Base-by-base conservation (phyloP, 2,113 vertebrate species). In the Nibea coibor region DNA sequence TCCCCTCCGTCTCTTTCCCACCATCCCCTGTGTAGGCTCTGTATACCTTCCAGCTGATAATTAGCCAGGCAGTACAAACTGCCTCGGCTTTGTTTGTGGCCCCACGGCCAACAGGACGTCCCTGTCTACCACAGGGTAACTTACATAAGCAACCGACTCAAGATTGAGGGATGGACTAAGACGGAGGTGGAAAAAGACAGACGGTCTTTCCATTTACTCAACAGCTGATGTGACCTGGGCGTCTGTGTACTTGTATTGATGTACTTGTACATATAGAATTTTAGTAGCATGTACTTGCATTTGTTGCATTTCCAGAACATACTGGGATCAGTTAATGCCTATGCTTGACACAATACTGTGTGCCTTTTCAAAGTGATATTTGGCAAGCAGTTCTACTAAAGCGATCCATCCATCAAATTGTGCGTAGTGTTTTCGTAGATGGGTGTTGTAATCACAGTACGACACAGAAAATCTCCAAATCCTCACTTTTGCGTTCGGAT, bases 41-140 rank as follows among this genome's bases (percentile, higher is more conserved):
- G 31, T 75, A 14, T 69, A 76, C 68, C 64, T 67, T 54, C 56
- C 72, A 85, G 87, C 76, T 72, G 58, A 85, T 90, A 86, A 89
- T 91, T 86, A 86, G 72, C 71, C 72, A 69, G 54, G 50, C 72
- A 68, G 75, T 66, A 63, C 56, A 68, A 72, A 72, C 70, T 10
- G 65, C 48, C 42, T 67, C 4, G 3, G 72, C 65, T 83, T 61
- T 79, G 75, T 87, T 85, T 84, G 66, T 81, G 80, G 62, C 83
- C 80, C 61, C 9, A 7, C 54, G 76, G 45, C 67, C 31, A 42
- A 56, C 31, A 56, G 77, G 78, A 85, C 57, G 59, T 82, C 77
- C 66, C 73, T 16, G 69, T 72, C 80, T 73, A 26, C 51, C 31
- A 26, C 31, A n/a, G 26, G 9, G 31, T 53, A 63, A 72, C 63